Evolutionary conservation across 1,140 invertebrate species (phyloP).

Genomic region (Plutomurus gul): DNA sequence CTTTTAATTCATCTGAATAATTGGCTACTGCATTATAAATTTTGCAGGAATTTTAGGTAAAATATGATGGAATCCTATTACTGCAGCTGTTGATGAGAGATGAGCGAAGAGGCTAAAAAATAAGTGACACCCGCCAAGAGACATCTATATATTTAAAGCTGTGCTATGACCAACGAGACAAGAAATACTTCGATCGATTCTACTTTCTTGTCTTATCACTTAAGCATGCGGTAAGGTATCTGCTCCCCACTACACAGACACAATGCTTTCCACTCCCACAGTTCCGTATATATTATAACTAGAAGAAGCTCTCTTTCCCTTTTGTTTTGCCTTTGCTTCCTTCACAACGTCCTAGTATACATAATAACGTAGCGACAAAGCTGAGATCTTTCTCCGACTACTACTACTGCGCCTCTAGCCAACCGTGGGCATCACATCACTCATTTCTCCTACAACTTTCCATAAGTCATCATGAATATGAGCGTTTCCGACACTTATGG

Average conservation of each 20-base stretch:
- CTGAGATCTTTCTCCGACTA: too few species aligned
- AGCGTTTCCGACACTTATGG: conserved; percentile 44
- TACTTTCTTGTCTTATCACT: conserved; percentile 19
- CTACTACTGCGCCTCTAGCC: neutral
- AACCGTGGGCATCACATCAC: conserved; percentile 37
- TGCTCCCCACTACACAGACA: too few species aligned
- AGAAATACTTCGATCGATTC: conserved; percentile 28
- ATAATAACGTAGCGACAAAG: too few species aligned
- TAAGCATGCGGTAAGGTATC: too few species aligned
- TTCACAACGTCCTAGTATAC: too few species aligned
- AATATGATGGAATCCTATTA: too few species aligned
- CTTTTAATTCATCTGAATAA: too few species aligned
- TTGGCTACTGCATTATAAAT: too few species aligned
- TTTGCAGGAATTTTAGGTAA: too few species aligned
- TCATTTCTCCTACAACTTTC: conserved; percentile 50
- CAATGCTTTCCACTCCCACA: too few species aligned
- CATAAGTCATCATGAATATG: conserved; percentile 48
- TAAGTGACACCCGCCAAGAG: conserved; percentile 33
- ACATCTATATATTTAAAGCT: conserved; percentile 21
- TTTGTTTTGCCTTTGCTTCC: neutral
- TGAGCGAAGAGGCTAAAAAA: conserved; percentile 42
- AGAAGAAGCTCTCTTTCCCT: neutral
- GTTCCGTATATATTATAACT: neutral
- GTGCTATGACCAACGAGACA: neutral
- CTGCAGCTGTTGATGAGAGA: conserved; percentile 7